phyloP scores from a whole-genome alignment of 2,888 invertebrate species.

The Thysanoteuthis rhombus region DNA sequence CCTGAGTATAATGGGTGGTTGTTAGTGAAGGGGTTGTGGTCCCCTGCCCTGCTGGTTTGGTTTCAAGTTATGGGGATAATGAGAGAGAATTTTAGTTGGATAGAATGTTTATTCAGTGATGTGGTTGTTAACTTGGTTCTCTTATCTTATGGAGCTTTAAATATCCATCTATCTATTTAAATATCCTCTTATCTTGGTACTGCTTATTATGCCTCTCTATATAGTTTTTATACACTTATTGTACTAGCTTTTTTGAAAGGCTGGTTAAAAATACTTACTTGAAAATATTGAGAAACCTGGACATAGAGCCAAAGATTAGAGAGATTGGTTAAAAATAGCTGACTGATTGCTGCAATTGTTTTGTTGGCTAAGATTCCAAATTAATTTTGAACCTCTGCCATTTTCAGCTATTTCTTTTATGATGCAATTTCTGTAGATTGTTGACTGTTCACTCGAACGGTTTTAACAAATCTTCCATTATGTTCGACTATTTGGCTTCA shows the following conservation, averaged over 20 bases:
- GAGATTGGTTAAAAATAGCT: not conserved
- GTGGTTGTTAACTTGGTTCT: no score
- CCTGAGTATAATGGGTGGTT: no score
- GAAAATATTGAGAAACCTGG: not conserved
- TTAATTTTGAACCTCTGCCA: not conserved
- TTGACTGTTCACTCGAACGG: not conserved
- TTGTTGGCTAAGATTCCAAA: not conserved
- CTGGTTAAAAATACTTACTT: not conserved
- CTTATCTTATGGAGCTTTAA: no score
- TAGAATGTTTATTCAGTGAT: no score
- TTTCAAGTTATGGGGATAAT: no score
- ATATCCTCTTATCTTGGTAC: no score
- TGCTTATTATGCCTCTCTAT: no score
- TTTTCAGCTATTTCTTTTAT: not conserved
- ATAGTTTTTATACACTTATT: no score
- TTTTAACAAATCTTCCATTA: not conserved
- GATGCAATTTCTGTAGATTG: not conserved
- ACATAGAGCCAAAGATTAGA: not conserved
- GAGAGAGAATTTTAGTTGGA: no score
- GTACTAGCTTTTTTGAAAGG: not conserved
- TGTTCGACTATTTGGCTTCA: not conserved
- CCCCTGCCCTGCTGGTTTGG: no score
- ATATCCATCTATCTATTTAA: no score
- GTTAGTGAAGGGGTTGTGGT: no score
- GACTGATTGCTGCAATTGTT: not conserved